These are phyloP conservation scores for Phalacrocorax carbo DNA, from an alignment of 2,113 vertebrate species.

Conservation along the genomic window DNA sequence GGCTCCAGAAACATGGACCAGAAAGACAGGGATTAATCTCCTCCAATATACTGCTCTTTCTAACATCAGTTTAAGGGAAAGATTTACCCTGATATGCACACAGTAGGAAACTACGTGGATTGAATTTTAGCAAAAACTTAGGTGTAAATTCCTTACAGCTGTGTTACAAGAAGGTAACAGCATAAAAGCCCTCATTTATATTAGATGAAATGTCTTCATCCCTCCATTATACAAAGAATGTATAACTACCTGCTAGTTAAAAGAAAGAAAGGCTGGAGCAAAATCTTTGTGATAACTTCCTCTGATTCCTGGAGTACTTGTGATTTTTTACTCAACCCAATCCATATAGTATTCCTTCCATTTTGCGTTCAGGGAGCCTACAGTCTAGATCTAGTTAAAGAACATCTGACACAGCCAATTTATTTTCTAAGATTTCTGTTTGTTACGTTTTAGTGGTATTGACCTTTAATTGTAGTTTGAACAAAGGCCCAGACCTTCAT, in stretches of 20 bases:
- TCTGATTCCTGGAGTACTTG: background rate
- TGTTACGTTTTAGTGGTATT: background rate
- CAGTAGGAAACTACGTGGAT: rapidly evolving
- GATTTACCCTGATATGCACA: background rate
- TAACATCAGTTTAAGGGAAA: background rate
- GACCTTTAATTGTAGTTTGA: slow-evolving; percentile 23
- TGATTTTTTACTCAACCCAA: background rate
- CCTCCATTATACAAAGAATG: background rate
- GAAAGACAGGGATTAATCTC: background rate
- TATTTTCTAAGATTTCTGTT: background rate
- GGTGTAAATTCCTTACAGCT: background rate
- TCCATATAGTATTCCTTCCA: background rate
- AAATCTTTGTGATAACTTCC: background rate
- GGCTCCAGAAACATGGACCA: background rate
- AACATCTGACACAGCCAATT: background rate
- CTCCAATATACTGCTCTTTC: background rate
- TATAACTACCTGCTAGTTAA: background rate
- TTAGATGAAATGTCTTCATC: background rate
- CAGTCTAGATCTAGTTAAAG: background rate
- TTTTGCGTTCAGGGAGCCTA: background rate
- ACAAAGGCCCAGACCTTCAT: background rate
- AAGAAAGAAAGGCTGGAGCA: background rate
- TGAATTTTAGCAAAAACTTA: background rate
- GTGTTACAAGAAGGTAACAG: background rate
- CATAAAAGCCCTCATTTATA: background rate